Evolutionary conservation across 2,888 invertebrate species (phyloP).

Genomic region (Rhingia campestris): DNA sequence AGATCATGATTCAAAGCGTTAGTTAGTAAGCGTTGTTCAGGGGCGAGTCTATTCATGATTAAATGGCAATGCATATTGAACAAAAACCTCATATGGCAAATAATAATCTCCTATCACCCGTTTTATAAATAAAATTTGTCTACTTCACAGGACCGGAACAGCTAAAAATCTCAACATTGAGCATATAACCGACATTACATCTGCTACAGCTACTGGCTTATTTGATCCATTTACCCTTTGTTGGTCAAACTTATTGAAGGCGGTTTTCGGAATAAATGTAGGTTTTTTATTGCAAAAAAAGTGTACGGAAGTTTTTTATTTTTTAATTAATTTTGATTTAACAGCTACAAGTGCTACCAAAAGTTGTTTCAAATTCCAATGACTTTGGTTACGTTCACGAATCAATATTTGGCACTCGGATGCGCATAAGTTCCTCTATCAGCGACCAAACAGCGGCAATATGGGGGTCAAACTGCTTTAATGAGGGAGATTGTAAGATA

Average conservation of each 20-base stretch:
- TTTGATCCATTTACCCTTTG: slow-evolving; percentile 95
- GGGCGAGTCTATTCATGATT: too few relatives aligned
- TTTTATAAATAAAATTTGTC: background rate
- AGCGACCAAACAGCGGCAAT: slow-evolving; percentile 92
- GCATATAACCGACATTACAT: slow-evolving; percentile 94
- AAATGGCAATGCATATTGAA: too few relatives aligned
- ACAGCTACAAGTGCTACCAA: slow-evolving; percentile 89
- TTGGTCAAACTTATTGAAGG: slow-evolving; percentile 89
- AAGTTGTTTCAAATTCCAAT: slow-evolving; percentile 90
- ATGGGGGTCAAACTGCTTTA: slow-evolving; percentile 93
- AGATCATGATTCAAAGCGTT: too few relatives aligned
- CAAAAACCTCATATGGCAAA: too few relatives aligned
- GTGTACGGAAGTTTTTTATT: background rate
- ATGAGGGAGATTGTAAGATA: slow-evolving; percentile 90
- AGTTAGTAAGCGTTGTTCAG: too few relatives aligned
- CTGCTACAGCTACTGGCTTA: slow-evolving; percentile 95
- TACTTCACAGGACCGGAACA: slow-evolving; percentile 77
- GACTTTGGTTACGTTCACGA: slow-evolving; percentile 88
- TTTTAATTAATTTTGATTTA: slow-evolving; percentile 5
- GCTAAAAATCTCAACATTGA: slow-evolving; percentile 76
- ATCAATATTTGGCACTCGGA: slow-evolving; percentile 87
- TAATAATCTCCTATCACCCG: too few relatives aligned
- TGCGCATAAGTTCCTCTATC: slow-evolving; percentile 86
- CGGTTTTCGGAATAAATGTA: slow-evolving; percentile 87
- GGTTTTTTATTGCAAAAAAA: slow-evolving; percentile 50